Percentiles rank a stretch among this genome's conserved stretches.
Conservation (phyloP, 2,113 vertebrate genomes). For the Girardinichthys multiradiatus region DNA sequence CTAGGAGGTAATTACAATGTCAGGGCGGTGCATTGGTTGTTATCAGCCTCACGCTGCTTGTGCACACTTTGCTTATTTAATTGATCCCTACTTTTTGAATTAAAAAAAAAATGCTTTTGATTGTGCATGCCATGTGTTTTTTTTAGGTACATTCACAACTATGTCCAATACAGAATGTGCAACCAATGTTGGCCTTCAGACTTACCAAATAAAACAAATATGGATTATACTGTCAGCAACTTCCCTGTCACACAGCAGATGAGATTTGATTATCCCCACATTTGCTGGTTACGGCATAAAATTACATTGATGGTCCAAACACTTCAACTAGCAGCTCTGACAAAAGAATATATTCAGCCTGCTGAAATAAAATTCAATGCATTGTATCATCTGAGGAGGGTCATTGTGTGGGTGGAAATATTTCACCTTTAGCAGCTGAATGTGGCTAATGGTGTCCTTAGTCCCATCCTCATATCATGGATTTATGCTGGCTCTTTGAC, state of each 20-base stretch:
- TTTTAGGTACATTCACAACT: not conserved
- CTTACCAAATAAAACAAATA: not conserved
- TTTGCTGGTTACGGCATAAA: slow-evolving; percentile 19
- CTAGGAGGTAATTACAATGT: slow-evolving; percentile 37
- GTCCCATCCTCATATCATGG: slow-evolving; percentile 49
- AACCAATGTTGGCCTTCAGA: not conserved
- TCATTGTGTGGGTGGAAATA: slow-evolving; percentile 52
- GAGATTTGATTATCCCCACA: slow-evolving; percentile 7
- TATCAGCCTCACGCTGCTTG: slow-evolving; percentile 30
- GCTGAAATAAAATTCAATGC: slow-evolving; percentile 33
- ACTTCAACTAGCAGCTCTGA: slow-evolving; percentile 12
- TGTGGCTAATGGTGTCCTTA: slow-evolving; percentile 71
- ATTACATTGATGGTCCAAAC: slow-evolving; percentile 14
- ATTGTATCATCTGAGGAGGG: slow-evolving; percentile 33
- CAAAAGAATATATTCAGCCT: slow-evolving; percentile 22
- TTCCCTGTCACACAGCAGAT: not conserved
- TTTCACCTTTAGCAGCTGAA: slow-evolving; percentile 59
- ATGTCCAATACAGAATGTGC: not conserved
- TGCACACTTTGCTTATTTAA: slow-evolving; percentile 37
- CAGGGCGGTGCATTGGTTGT: slow-evolving; percentile 14
- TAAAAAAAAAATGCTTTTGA: slow-evolving; percentile 29
- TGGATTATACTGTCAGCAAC: not conserved
- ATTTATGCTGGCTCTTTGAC: slow-evolving; percentile 47
- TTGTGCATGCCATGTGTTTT: slow-evolving; percentile 1
- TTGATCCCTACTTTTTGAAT: slow-evolving; percentile 35